phyloP scores from a whole-genome alignment of 2,113 vertebrate species.

The Aphelocoma coerulescens region DNA sequence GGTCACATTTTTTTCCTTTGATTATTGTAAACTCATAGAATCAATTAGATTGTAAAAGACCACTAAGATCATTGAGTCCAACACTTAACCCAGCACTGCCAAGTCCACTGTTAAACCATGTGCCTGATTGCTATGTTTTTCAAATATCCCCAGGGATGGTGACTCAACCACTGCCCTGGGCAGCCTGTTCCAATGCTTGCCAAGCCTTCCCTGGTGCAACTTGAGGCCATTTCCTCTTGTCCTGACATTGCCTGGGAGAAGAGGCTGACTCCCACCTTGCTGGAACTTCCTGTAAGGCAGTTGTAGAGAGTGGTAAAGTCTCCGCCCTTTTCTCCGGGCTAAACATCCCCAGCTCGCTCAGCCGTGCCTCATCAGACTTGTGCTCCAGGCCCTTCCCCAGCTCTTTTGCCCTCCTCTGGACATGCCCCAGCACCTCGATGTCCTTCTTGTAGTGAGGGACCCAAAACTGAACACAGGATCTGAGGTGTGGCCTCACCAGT shows the following conservation, averaged over 20 bases:
- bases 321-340: not conserved
- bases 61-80: not conserved
- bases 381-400: not conserved
- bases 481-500: not conserved
- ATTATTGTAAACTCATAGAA: not conserved
- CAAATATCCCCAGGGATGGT: not conserved
- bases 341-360: not conserved
- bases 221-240: not conserved
- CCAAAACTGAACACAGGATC: not conserved
- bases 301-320: not conserved
- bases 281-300: not conserved
- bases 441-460: not conserved
- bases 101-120: not conserved
- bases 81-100: not conserved
- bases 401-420: not conserved
- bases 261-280: not conserved
- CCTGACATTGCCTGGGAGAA: not conserved
- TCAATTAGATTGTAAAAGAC: not conserved
- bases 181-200: not conserved
- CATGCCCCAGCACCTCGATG: fast-evolving
- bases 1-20: not conserved
- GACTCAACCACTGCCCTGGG: not conserved
- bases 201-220: not conserved
- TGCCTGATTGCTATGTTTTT: not conserved
- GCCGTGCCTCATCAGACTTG: not conserved